Evolutionary conservation across 2,113 vertebrate genomes (phyloP).

Genomic region (Carassius carassius): DNA sequence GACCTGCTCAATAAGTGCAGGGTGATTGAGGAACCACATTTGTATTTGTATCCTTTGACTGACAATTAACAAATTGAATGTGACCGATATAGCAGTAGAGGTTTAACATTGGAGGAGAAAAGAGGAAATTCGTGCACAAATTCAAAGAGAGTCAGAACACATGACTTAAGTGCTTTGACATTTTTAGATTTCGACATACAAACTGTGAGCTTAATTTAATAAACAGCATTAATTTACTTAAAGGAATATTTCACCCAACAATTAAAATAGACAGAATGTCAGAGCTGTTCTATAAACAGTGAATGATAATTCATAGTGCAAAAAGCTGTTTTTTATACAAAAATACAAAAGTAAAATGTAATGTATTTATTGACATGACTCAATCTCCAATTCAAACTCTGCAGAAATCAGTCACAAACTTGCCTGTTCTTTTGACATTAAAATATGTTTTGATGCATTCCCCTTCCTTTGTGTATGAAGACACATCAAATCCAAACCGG

Average conservation of each 20-base stretch:
- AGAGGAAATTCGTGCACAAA: background rate
- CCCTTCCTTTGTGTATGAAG: background rate
- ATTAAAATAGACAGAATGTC: slow-evolving; percentile 14
- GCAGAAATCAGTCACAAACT: background rate
- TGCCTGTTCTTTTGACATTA: background rate
- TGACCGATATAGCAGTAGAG: background rate
- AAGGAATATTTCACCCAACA: background rate
- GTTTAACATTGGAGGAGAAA: background rate
- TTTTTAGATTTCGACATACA: background rate
- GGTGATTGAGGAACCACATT: slow-evolving; percentile 4
- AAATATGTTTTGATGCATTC: background rate
- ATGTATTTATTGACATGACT: background rate
- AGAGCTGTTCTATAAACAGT: background rate
- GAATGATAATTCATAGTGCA: background rate
- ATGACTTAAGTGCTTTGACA: slow-evolving; percentile 44
- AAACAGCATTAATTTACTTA: background rate
- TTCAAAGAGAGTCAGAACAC: background rate
- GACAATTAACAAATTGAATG: slow-evolving; percentile 46
- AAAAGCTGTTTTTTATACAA: background rate
- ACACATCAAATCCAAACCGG: background rate
- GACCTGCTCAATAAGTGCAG: slow-evolving; percentile 25
- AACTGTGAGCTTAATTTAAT: background rate
- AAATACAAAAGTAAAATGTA: too few species aligned
- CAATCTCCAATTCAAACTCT: background rate
- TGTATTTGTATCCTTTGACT: background rate